Conservation (phyloP, 2,888 invertebrate species). For the Tethea ocularis region DNA sequence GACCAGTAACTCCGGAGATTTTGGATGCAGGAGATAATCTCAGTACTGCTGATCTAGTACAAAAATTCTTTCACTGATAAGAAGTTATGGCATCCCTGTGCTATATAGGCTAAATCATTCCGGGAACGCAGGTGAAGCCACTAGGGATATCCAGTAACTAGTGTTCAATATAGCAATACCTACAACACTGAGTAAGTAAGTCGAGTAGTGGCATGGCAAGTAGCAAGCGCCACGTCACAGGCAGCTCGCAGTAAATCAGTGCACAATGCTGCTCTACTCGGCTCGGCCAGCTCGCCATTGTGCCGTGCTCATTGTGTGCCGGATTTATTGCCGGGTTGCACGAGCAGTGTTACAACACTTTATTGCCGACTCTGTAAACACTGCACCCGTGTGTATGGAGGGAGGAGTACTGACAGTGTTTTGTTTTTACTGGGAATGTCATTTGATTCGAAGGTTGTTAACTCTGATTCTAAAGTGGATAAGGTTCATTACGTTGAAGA, state of each 20-base stretch:
- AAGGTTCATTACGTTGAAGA: too few species aligned
- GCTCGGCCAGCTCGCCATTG: not conserved
- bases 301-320: not conserved
- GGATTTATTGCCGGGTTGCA: not conserved
- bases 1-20: too few species aligned
- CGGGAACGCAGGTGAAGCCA: too few species aligned
- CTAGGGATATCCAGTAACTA: too few species aligned
- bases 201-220: not conserved
- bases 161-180: not conserved
- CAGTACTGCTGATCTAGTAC: too few species aligned
- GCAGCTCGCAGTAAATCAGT: not conserved
- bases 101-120: too few species aligned
- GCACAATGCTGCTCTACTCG: not conserved
- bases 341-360: slow-evolving; percentile 1
- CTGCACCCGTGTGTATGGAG: not conserved
- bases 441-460: too few species aligned
- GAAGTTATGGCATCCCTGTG: too few species aligned
- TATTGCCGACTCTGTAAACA: not conserved
- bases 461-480: too few species aligned
- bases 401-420: not conserved
- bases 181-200: not conserved
- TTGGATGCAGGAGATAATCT: too few species aligned
- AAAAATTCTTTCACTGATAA: too few species aligned
- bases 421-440: not conserved
- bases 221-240: not conserved